Evolutionary conservation across 2,113 vertebrate species (phyloP).

Genomic region (Aramus guarauna): DNA sequence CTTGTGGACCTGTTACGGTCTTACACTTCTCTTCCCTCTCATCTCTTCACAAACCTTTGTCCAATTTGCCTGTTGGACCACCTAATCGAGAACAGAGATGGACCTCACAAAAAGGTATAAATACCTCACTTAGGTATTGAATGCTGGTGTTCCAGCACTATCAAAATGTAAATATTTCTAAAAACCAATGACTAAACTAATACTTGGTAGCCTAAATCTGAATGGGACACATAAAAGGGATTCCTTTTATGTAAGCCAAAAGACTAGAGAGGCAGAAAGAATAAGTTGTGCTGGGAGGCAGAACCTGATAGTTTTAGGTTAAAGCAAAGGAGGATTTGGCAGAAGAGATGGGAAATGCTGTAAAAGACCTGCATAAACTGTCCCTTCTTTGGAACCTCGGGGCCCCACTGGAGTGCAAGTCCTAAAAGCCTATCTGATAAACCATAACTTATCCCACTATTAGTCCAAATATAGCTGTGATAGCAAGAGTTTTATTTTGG

Average conservation of each 20-base stretch:
- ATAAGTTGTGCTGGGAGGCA: not conserved
- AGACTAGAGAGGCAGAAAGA: not conserved
- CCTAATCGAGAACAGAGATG: fast-evolving
- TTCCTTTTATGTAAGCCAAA: not conserved
- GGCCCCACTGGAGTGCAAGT: not conserved
- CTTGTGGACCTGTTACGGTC: not conserved
- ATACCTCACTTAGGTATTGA: too few relatives aligned
- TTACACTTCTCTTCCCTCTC: not conserved
- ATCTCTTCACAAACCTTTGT: not conserved
- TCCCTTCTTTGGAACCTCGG: not conserved
- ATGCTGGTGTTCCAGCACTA: not conserved
- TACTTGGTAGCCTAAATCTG: not conserved
- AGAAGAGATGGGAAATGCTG: not conserved
- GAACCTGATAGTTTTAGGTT: not conserved
- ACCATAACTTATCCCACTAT: not conserved
- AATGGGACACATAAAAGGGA: not conserved
- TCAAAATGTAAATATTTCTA: not conserved
- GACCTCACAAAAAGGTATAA: not conserved
- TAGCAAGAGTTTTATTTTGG: not conserved
- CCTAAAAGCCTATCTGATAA: slow-evolving; percentile 21
- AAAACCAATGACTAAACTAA: not conserved
- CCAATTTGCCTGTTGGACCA: not conserved
- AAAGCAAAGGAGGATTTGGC: not conserved
- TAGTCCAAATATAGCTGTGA: not conserved
- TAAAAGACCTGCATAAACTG: not conserved